phyloP scores from a whole-genome alignment of 35 echinoderm and acorn worm species.

The Ophiothrix spiculata region DNA sequence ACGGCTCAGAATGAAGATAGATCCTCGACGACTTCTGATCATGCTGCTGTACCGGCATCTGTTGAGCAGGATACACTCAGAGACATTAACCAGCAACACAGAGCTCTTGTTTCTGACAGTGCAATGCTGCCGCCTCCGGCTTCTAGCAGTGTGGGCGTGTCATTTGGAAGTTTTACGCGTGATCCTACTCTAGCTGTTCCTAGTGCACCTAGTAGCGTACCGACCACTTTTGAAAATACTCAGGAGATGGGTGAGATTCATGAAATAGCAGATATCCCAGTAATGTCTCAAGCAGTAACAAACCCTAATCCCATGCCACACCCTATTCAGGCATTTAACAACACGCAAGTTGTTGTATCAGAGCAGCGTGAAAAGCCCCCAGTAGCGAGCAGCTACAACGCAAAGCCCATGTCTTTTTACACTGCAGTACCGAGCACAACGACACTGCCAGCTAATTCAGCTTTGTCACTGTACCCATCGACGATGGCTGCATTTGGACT shows the following conservation, averaged over 20 bases:
- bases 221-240: background rate
- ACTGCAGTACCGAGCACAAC: constrained; percentile 4
- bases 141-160: constrained; percentile 2
- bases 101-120: constrained; percentile 15
- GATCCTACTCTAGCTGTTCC: background rate
- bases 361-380: background rate
- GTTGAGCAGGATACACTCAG: constrained; percentile 19
- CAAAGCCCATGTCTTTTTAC: background rate
- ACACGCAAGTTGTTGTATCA: background rate
- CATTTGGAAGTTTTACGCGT: background rate
- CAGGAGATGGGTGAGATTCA: background rate
- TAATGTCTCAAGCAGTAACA: background rate
- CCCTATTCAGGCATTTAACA: background rate
- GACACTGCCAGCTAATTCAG: background rate
- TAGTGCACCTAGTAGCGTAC: background rate
- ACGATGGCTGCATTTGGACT: constrained; percentile 1
- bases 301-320: background rate
- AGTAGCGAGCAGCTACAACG: background rate
- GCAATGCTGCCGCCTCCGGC: constrained; percentile 13
- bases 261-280: background rate
- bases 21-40: constrained; percentile 19
- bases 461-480: constrained; percentile 6
- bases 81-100: constrained; percentile 18
- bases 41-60: background rate
- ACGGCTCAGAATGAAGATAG: background rate